These are phyloP conservation scores for Mormoops blainvillei DNA, from an alignment of 2,113 vertebrate species.

Conservation along the genomic window DNA sequence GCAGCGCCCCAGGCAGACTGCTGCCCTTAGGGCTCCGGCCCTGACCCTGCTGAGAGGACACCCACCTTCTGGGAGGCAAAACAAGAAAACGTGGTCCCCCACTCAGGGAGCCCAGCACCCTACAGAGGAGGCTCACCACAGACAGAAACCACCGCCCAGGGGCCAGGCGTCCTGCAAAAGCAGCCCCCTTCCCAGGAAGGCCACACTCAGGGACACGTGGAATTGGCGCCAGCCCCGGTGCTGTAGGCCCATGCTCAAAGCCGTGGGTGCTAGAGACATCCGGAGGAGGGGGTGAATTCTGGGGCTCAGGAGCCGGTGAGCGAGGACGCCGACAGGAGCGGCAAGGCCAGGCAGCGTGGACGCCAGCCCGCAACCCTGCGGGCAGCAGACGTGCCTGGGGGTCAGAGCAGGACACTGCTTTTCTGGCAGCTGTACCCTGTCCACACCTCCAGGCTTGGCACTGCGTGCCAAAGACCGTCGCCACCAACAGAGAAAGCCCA, in stretches of 20 bases:
- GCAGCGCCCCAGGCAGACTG: not conserved
- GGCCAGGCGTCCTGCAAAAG: not conserved
- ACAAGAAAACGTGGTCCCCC: not conserved
- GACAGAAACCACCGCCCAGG: not conserved
- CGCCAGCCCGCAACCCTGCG: fast-evolving
- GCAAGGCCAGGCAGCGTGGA: no score
- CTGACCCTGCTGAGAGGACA: not conserved
- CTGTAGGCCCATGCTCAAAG: not conserved
- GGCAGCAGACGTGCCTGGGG: fast-evolving
- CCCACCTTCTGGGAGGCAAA: not conserved
- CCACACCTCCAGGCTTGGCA: not conserved
- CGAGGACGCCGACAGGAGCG: fast-evolving
- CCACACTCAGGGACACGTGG: not conserved
- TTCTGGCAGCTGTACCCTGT: not conserved
- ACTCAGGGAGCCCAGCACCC: not conserved
- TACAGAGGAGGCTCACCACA: not conserved
- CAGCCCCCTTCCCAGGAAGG: not conserved
- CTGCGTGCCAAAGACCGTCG: not conserved
- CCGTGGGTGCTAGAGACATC: not conserved
- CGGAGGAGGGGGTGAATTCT: not conserved
- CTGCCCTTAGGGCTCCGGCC: not conserved
- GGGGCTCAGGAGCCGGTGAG: not conserved
- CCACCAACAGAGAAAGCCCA: not conserved
- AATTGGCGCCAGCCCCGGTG: not conserved
- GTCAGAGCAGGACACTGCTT: not conserved